These are phyloP conservation scores for Pseudopipra pipra DNA, from an alignment of 2,113 vertebrate species.

Conservation along the genomic window DNA sequence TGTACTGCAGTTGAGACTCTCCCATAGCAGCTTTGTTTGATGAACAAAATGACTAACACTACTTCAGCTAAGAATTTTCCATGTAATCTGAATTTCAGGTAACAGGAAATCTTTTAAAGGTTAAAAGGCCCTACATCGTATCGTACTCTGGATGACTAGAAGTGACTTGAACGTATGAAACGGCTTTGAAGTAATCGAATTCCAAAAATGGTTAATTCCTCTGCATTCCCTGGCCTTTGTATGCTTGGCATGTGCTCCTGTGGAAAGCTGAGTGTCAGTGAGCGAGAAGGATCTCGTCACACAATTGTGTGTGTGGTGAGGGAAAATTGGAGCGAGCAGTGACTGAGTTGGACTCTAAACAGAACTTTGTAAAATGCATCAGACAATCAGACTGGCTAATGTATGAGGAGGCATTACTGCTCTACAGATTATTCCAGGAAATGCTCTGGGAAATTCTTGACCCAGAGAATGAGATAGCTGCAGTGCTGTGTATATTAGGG, in stretches of 20 bases:
- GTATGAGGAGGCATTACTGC: neutral
- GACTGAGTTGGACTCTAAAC: neutral
- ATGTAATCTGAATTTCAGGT: neutral
- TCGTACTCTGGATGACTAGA: neutral
- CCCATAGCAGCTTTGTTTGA: neutral
- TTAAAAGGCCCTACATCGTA: neutral
- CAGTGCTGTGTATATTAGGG: neutral
- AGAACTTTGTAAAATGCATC: neutral
- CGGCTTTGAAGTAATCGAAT: neutral
- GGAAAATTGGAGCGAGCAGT: neutral
- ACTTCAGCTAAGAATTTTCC: neutral
- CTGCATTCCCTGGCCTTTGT: neutral
- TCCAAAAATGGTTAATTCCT: constrained; percentile 31
- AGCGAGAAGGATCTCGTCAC: neutral
- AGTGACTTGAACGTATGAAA: neutral
- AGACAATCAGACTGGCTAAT: neutral
- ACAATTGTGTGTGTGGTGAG: neutral
- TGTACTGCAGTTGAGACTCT: neutral
- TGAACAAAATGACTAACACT: neutral
- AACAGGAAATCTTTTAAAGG: neutral
- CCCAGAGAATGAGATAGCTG: constrained; percentile 32
- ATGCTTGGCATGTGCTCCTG: constrained; percentile 2
- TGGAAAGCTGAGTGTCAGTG: constrained; percentile 14
- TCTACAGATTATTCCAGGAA: neutral
- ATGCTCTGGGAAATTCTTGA: constrained; percentile 30